These are phyloP conservation scores for Bergia puertoricense DNA, from an alignment of 92 coral and sea anemone species.

Conservation along the genomic window DNA sequence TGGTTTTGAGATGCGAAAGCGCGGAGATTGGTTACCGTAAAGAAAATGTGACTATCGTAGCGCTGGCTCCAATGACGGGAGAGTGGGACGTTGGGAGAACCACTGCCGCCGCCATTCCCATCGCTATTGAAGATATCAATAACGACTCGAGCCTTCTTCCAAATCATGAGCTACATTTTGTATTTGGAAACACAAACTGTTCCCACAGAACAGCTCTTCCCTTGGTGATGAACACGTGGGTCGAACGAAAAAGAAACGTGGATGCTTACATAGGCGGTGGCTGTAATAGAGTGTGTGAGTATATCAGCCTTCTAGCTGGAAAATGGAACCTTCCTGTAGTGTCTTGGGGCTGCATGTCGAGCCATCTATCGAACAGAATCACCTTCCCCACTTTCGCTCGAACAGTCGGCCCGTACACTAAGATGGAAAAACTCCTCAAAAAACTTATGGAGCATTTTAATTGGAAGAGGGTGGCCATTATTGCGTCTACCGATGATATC, in stretches of 20 bases:
- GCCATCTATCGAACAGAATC: conserved; percentile 79
- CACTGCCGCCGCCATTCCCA: conserved; percentile 87
- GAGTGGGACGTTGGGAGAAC: conserved; percentile 91
- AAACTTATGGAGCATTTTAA: conserved; percentile 74
- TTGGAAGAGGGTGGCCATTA: conserved; percentile 88
- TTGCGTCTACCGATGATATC: conserved; percentile 88
- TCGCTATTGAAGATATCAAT: conserved; percentile 85
- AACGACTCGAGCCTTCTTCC: conserved; percentile 68
- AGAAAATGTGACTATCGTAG: conserved; percentile 71
- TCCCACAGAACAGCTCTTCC: conserved; percentile 80
- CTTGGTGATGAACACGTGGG: conserved; percentile 83
- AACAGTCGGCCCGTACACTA: conserved; percentile 86
- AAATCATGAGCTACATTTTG: conserved; percentile 75
- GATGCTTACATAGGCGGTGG: conserved; percentile 90
- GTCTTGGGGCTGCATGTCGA: conserved; percentile 91
- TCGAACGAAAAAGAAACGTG: conserved; percentile 70
- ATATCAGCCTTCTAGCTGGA: conserved; percentile 82
- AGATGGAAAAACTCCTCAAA: conserved; percentile 80
- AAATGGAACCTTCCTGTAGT: conserved; percentile 86
- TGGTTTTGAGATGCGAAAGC: too few species aligned
- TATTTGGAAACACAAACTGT: conserved; percentile 83
- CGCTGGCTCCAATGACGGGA: conserved; percentile 84
- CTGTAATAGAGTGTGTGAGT: conserved; percentile 83
- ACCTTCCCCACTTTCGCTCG: conserved; percentile 85
- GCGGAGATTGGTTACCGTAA: conserved; percentile 16